Evolutionary conservation across 2,888 invertebrate species (phyloP), one percentile per base, ranked within the genome.

Genomic region (Drosophila kambysellisi): DNA sequence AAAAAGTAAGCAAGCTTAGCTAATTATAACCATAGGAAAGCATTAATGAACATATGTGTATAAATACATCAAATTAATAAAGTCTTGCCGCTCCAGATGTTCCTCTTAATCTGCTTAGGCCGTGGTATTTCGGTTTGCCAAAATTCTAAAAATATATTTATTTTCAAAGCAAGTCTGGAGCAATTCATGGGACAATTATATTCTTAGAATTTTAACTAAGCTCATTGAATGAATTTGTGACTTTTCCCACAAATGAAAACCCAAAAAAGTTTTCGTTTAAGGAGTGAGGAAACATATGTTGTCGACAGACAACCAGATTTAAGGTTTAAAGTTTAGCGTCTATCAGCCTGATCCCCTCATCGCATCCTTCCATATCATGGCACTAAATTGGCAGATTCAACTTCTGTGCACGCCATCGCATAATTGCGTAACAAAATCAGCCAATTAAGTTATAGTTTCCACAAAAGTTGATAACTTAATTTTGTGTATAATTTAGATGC

Each of bases 351-450:
- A 72, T 78, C 52, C 46, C 29, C 50, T 52, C 30, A 56, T 51
- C 60, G 39, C 69, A 68, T 56, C 56, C 43, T 29, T 70, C 32
- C 54, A 67, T 48, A 59, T 12, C 9, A 9, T 4, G 12, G 29
- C 41, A 25, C 25, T 41, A 29, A 39, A 39, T 29, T 41, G 48
- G 61, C 58, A 56, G 51, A 63, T n/a, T 43, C 35, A 71, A 76
- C 48, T 67, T 60, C 33, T 35, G 20, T 29, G 11, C 50, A 63
- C 50, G 74, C 57, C 65, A 51, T 53, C 69, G 46, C 62, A 57
- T 73, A 82, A 82, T 82, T 82, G 70, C 58, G 74, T 82, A 76
- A 82, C 74, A 74, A 76, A 82, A 82, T 82, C 82, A 82, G 80
- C 57, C 70, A 82, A 82, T 82, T 82, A 74, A 73, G 64, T 73